A percentile compares a stretch with the other conserved stretches of the same genome.
These are phyloP conservation scores for Drosophila funebris DNA, from an alignment of 1,140 invertebrate genomes.

Conservation along the genomic window DNA sequence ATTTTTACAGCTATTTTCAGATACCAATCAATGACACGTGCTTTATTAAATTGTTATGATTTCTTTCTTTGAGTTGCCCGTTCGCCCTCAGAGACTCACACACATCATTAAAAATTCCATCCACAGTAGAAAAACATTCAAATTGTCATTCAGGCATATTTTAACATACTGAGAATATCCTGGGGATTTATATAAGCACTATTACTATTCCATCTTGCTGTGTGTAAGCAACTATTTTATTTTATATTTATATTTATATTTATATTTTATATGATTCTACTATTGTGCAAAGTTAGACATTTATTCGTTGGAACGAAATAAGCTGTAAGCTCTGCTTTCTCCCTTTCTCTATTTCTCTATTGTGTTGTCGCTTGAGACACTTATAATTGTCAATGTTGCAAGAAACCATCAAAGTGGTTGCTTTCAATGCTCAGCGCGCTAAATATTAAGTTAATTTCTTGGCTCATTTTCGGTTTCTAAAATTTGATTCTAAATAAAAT, in stretches of 20 bases:
- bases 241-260: not conserved
- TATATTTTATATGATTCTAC: not conserved
- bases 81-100: not conserved
- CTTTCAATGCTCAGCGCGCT: not conserved
- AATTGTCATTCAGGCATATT: not conserved
- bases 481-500: too few relatives aligned
- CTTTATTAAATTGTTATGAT: slow-evolving; percentile 11
- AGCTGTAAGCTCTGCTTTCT: not conserved
- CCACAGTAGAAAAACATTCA: not conserved
- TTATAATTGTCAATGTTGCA: not conserved
- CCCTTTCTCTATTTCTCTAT: not conserved
- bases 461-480: too few relatives aligned
- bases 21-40: slow-evolving; percentile 1
- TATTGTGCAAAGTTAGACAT: not conserved
- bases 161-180: not conserved
- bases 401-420: not conserved
- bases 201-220: too few relatives aligned
- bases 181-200: slow-evolving; percentile 9
- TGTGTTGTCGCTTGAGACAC: not conserved
- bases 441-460: not conserved
- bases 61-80: slow-evolving; percentile 42
- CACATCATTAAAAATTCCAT: slow-evolving; percentile 19
- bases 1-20: not conserved
- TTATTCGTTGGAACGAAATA: not conserved
- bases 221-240: too few relatives aligned